These are phyloP conservation scores for Homarus americanus DNA, from an alignment of 1,140 invertebrate species.

Conservation along the genomic window DNA sequence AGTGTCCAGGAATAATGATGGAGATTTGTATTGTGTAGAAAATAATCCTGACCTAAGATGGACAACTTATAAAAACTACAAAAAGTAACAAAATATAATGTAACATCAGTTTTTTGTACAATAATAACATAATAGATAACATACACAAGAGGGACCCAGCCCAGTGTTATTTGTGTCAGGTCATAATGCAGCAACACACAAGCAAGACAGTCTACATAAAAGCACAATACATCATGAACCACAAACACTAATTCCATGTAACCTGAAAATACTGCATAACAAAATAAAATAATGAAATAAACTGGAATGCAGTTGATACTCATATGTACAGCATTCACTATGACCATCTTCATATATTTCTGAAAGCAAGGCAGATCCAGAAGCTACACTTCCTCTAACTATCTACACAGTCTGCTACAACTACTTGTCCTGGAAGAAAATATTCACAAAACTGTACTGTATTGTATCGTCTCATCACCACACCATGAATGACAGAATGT, in stretches of 20 bases:
- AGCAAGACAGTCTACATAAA: neutral
- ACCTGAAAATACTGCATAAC: neutral
- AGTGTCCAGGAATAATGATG: neutral
- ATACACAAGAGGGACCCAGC: neutral
- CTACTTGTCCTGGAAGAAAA: neutral
- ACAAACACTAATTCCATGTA: constrained; percentile 4
- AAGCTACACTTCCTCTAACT: neutral
- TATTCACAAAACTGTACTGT: neutral
- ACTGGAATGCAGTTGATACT: neutral
- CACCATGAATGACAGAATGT: constrained; percentile 2
- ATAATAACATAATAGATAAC: neutral
- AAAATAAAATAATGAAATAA: neutral
- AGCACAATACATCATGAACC: neutral
- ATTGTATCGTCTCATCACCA: neutral
- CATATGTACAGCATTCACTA: constrained; percentile 10
- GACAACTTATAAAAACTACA: neutral
- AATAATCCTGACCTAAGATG: neutral
- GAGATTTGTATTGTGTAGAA: neutral
- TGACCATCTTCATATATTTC: neutral
- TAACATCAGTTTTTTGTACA: neutral
- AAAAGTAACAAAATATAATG: neutral
- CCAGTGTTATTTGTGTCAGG: neutral
- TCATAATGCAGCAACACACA: neutral
- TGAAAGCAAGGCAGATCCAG: constrained; percentile 6
- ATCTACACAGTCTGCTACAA: neutral